Conservation (phyloP, 1,140 invertebrate species). For the Spodoptera litura region DNA sequence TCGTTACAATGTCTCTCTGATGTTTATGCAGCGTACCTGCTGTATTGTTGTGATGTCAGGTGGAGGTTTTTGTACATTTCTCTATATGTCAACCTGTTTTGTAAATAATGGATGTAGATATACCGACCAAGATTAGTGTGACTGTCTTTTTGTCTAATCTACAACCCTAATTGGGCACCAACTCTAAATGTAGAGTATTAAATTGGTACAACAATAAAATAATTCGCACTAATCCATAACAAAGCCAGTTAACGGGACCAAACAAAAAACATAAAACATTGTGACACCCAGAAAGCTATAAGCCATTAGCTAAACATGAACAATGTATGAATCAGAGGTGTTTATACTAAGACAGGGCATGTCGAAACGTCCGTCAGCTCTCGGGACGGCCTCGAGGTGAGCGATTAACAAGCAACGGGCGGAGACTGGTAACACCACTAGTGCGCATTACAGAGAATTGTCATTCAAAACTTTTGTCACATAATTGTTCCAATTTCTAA, state of each 20-base stretch:
- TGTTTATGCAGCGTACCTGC: conserved; percentile 36
- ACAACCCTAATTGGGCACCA: background rate
- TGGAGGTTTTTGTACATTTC: conserved; percentile 17
- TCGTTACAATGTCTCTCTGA: conserved; percentile 26
- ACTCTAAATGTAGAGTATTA: background rate
- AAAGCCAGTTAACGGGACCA: conserved; percentile 29
- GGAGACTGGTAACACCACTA: conserved; percentile 37
- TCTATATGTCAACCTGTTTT: conserved; percentile 26
- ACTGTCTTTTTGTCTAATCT: background rate
- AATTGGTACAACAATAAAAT: background rate
- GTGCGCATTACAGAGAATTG: conserved; percentile 2
- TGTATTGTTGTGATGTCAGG: conserved; percentile 30
- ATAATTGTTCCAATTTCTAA: conserved; percentile 40
- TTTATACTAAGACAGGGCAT: conserved; percentile 64
- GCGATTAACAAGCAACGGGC: conserved; percentile 56
- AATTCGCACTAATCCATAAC: conserved; percentile 13
- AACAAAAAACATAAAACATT: conserved; percentile 25
- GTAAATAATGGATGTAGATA: conserved; percentile 11
- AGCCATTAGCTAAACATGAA: conserved; percentile 67
- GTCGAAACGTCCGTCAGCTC: conserved; percentile 70
- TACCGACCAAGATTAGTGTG: background rate
- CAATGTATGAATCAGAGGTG: conserved; percentile 71
- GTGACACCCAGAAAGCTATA: conserved; percentile 56
- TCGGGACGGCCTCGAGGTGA: conserved; percentile 44
- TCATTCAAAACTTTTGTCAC: conserved; percentile 26